Evolutionary conservation across 2,113 vertebrate species (phyloP).

Genomic region (Dasyprocta punctata): DNA sequence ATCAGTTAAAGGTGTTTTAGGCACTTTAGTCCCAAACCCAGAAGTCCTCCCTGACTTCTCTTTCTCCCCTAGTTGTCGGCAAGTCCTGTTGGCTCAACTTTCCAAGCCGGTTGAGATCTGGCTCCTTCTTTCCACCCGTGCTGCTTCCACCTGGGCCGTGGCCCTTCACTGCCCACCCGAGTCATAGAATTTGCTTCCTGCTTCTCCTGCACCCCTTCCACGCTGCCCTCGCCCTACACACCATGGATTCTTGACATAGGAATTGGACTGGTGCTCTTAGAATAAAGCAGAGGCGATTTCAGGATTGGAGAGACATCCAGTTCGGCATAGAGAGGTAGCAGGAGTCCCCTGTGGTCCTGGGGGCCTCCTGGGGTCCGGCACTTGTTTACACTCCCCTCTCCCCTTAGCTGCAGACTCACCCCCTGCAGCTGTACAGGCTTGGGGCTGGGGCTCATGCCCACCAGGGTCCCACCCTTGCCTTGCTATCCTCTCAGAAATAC

Average conservation of each 20-base stretch:
- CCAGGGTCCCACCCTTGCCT: not conserved
- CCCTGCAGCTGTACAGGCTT: not conserved
- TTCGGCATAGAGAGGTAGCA: not conserved
- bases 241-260: not conserved
- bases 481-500: not conserved
- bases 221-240: too few relatives aligned
- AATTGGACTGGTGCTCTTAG: not conserved
- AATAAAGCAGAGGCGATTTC: not conserved
- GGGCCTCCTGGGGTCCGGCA: fast-evolving
- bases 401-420: fast-evolving
- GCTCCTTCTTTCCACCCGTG: not conserved
- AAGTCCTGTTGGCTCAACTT: not conserved
- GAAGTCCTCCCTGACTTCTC: not conserved
- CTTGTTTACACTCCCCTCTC: not conserved
- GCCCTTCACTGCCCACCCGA: not conserved
- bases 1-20: not conserved
- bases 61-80: not conserved
- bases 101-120: not conserved
- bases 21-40: not conserved
- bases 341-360: fast-evolving
- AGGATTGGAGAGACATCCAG: not conserved
- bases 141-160: not conserved
- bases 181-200: fast-evolving
- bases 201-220: not conserved
- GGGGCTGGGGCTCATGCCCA: not conserved